Conservation (phyloP, 2,888 invertebrate genomes). For the Ptilodon capucinus region DNA sequence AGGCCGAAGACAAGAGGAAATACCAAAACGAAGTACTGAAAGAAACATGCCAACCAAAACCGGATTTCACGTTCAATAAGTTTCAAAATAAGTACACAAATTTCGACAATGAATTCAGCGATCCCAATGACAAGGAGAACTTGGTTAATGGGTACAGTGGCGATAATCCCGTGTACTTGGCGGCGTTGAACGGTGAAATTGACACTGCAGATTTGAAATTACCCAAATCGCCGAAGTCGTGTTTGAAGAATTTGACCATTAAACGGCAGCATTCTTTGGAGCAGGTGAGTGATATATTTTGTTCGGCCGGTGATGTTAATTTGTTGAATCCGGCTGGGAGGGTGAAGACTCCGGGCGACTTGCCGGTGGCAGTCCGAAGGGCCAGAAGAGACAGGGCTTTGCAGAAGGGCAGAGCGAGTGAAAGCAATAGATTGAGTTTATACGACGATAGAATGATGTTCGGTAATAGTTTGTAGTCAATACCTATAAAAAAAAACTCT, state of each 20-base stretch:
- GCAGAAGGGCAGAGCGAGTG: slow-evolving; percentile 68
- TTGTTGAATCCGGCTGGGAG: slow-evolving; percentile 89
- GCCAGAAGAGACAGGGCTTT: slow-evolving; percentile 84
- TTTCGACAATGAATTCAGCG: slow-evolving; percentile 75
- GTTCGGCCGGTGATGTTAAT: slow-evolving; percentile 85
- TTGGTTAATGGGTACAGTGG: slow-evolving; percentile 61
- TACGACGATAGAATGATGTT: slow-evolving; percentile 96
- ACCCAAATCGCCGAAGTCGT: slow-evolving; percentile 55
- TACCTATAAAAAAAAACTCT: too few species aligned
- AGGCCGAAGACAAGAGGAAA: slow-evolving; percentile 48
- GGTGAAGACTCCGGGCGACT: slow-evolving; percentile 91
- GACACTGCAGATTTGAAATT: slow-evolving; percentile 53
- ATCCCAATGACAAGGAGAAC: slow-evolving; percentile 75
- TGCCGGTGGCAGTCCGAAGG: slow-evolving; percentile 89
- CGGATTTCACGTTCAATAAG: slow-evolving; percentile 66
- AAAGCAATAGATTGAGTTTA: slow-evolving; percentile 89
- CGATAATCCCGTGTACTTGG: slow-evolving; percentile 72
- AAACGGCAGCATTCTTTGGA: slow-evolving; percentile 88
- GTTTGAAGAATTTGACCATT: slow-evolving; percentile 57
- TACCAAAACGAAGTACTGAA: slow-evolving; percentile 67
- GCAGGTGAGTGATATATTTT: slow-evolving; percentile 89
- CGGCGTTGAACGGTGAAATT: slow-evolving; percentile 69
- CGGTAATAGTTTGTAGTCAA: slow-evolving; percentile 76
- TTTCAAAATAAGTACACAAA: slow-evolving; percentile 69
- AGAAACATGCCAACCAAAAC: slow-evolving; percentile 63